These are phyloP conservation scores for Chroicocephalus ridibundus DNA, from an alignment of 2,113 vertebrate species.

Conservation along the genomic window DNA sequence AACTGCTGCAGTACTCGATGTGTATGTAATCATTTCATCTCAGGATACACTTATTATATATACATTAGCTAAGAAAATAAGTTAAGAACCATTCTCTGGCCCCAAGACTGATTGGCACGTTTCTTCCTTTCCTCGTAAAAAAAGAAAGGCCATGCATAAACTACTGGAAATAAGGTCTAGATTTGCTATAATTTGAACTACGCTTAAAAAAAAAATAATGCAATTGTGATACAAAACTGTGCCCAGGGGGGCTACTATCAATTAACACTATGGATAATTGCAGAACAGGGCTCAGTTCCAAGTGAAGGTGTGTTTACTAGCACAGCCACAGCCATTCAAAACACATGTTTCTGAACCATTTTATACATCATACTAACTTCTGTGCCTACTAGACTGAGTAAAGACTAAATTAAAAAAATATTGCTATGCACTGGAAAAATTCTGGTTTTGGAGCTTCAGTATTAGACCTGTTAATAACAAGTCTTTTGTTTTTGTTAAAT, in stretches of 20 bases:
- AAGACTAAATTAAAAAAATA: background rate
- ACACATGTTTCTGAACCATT: background rate
- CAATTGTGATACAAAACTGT: background rate
- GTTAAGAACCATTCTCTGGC: background rate
- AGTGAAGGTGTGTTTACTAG: background rate
- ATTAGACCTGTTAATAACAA: background rate
- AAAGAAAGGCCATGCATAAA: background rate
- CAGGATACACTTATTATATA: background rate
- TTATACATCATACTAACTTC: background rate
- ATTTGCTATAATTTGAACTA: background rate
- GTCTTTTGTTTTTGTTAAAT: background rate
- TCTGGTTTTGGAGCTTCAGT: fast-evolving
- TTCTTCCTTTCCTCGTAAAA: background rate
- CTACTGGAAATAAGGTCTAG: background rate
- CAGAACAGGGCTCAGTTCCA: background rate
- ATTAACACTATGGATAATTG: background rate
- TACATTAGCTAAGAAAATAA: background rate
- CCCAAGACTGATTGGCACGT: background rate
- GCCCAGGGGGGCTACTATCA: background rate
- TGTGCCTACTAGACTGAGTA: background rate
- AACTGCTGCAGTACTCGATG: background rate
- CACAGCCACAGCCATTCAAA: background rate
- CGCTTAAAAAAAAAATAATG: background rate
- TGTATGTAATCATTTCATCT: background rate
- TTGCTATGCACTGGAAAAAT: background rate